phyloP scores from a whole-genome alignment of 2,797 vertebrate genomes.

The Manis crassicaudata region DNA sequence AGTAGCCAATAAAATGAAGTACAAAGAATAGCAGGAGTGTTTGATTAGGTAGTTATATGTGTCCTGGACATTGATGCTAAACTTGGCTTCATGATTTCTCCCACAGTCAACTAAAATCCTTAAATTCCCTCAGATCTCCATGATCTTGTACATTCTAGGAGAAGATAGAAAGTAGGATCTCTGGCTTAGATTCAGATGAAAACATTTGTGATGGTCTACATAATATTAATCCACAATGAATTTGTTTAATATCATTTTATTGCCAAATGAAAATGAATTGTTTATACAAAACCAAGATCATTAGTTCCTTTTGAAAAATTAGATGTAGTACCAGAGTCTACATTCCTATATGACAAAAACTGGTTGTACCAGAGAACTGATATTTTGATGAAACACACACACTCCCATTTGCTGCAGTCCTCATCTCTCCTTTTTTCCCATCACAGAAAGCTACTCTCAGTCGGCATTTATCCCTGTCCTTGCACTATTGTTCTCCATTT shows the following conservation, averaged over 20 bases:
- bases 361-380: not conserved
- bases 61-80: not conserved
- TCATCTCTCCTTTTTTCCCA: not conserved
- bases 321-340: not conserved
- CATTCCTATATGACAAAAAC: not conserved
- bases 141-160: not conserved
- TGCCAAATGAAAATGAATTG: not conserved
- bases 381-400: not conserved
- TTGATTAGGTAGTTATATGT: not conserved
- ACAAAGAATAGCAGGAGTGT: not conserved
- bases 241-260: not conserved
- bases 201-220: not conserved
- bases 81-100: not conserved
- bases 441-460: not conserved
- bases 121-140: not conserved
- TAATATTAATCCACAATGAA: not conserved
- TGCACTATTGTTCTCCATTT: not conserved
- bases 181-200: not conserved
- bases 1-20: not conserved
- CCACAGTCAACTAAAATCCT: not conserved
- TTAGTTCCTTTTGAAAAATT: not conserved
- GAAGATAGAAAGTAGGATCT: not conserved
- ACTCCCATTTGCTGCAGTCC: fast-evolving
- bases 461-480: not conserved
- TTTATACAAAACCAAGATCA: not conserved